Conservation (phyloP, 1,140 invertebrate genomes). For the Anadara kagoshimensis region DNA sequence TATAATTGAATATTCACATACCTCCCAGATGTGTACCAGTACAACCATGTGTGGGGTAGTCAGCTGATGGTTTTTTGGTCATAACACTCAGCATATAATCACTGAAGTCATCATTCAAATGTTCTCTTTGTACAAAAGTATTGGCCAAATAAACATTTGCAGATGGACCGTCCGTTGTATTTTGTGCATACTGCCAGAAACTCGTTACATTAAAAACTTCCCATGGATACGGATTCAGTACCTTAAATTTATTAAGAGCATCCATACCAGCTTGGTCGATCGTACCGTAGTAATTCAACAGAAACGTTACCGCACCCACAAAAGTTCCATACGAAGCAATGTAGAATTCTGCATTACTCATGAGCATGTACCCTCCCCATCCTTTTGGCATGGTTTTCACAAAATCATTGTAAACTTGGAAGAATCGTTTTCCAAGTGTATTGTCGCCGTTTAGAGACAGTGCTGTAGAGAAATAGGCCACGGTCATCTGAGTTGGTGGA, state of each 20-base stretch:
- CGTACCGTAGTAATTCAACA: not conserved
- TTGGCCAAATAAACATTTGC: not conserved
- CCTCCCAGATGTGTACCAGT: not conserved
- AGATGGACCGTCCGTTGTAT: not conserved
- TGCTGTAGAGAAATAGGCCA: not conserved
- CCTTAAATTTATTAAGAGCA: not conserved
- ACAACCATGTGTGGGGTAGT: not conserved
- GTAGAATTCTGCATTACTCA: not conserved
- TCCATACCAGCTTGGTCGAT: not conserved
- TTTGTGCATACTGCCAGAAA: not conserved
- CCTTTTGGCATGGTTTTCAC: slow-evolving; percentile 12
- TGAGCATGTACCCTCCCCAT: slow-evolving; percentile 34
- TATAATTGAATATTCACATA: not conserved
- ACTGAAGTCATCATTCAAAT: not conserved
- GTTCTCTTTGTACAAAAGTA: not conserved
- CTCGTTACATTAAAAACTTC: not conserved
- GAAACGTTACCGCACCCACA: not conserved
- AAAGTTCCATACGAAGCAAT: not conserved
- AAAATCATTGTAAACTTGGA: slow-evolving; percentile 8
- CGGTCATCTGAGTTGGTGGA: slow-evolving; percentile 16
- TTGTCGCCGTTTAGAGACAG: slow-evolving; percentile 7
- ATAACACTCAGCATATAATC: not conserved
- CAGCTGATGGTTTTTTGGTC: not conserved
- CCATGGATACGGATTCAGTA: not conserved
- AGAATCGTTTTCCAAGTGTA: not conserved